phyloP scores from a whole-genome alignment of 2,888 invertebrate genomes.

The Leptopilina drosophilae region DNA sequence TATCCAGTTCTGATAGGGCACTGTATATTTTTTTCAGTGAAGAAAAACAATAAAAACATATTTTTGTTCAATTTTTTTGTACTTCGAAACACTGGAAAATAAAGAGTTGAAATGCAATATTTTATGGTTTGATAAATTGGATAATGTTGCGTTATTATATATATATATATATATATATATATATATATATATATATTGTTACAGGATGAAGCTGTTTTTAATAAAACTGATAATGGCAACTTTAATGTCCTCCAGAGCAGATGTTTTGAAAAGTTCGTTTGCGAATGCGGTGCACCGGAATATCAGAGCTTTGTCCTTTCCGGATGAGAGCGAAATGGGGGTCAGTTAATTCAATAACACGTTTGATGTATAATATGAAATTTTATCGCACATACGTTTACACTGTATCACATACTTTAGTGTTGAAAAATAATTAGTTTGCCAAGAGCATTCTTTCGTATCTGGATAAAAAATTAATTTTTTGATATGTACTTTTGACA shows the following conservation, averaged over 20 bases:
- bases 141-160: conserved; percentile 7
- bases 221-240: conserved; percentile 38
- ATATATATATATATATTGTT: conserved; percentile 16
- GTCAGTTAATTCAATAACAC: conserved; percentile 54
- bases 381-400: conserved; percentile 14
- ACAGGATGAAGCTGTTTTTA: conserved; percentile 41
- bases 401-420: neutral
- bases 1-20: no score
- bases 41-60: no score
- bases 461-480: no score
- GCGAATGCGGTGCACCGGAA: conserved; percentile 59
- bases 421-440: conserved; percentile 7
- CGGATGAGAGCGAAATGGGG: conserved; percentile 69
- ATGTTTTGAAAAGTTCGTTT: conserved; percentile 45
- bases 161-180: conserved; percentile 23
- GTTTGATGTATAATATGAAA: conserved; percentile 26
- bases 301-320: conserved; percentile 63
- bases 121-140: conserved; percentile 2
- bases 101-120: neutral
- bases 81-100: no score
- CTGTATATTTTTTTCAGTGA: no score
- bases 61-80: no score
- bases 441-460: no score
- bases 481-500: no score
- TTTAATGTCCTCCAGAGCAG: conserved; percentile 35